Evolutionary conservation across 2,113 vertebrate species (phyloP).

Genomic region (Rhodinocichla rosea): DNA sequence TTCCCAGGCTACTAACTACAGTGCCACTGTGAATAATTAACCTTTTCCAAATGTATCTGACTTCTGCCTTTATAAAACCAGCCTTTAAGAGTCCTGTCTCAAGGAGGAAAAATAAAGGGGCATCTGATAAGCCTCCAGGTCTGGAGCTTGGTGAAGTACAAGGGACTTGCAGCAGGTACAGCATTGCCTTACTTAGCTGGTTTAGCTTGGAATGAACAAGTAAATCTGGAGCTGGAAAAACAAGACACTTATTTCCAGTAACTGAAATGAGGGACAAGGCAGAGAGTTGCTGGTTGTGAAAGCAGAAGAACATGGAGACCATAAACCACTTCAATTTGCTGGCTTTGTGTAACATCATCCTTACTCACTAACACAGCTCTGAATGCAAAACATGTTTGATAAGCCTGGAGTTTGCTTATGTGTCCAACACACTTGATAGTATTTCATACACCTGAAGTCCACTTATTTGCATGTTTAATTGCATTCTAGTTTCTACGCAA

Average conservation of each 20-base stretch:
- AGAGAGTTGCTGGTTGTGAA: background rate
- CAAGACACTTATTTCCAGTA: background rate
- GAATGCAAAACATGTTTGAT: background rate
- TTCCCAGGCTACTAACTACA: background rate
- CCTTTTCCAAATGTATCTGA: background rate
- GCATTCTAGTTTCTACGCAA: background rate
- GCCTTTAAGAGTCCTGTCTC: background rate
- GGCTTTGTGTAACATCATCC: background rate
- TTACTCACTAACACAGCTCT: background rate
- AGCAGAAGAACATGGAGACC: background rate
- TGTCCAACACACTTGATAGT: background rate
- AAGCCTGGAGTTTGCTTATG: background rate
- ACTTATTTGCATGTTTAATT: background rate
- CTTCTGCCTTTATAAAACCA: background rate
- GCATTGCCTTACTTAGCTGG: background rate
- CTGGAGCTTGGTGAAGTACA: background rate
- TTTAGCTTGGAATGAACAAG: background rate
- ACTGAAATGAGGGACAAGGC: background rate
- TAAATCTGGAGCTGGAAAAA: background rate
- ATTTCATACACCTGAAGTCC: background rate
- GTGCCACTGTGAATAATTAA: background rate
- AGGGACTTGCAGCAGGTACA: background rate
- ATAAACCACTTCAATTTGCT: background rate
- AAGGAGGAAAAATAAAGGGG: background rate
- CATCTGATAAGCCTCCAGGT: background rate